Evolutionary conservation across 2,888 invertebrate genomes (phyloP).

Genomic region (Drosophila hamatofila): DNA sequence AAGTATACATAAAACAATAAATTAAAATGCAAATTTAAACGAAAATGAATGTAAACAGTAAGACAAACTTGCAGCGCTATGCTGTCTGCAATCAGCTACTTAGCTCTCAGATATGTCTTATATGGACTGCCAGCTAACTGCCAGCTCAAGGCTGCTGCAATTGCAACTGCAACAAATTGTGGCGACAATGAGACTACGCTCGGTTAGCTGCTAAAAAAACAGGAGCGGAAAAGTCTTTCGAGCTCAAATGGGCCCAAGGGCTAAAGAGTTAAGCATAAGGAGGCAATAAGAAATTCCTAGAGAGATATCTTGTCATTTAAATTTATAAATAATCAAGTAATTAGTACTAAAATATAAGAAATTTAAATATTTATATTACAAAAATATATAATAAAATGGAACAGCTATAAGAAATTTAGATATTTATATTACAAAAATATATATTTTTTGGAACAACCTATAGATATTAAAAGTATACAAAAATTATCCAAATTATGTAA

Average conservation of each 20-base stretch:
- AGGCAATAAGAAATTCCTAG: neutral
- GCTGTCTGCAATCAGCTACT: slow-evolving; percentile 32
- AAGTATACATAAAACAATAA: slow-evolving; percentile 47
- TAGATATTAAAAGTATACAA: too few species aligned
- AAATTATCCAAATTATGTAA: too few species aligned
- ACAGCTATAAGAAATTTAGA: too few species aligned
- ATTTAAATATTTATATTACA: neutral
- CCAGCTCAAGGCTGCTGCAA: slow-evolving; percentile 40
- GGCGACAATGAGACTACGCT: slow-evolving; percentile 53
- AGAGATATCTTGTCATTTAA: neutral
- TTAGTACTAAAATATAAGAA: too few species aligned
- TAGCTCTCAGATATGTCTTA: slow-evolving; percentile 34
- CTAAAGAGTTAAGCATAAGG: neutral
- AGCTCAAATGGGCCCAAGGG: neutral
- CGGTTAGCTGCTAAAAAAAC: slow-evolving; percentile 10
- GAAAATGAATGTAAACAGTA: slow-evolving; percentile 64
- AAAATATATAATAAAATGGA: too few species aligned
- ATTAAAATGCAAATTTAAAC: slow-evolving; percentile 77
- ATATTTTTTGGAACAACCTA: too few species aligned
- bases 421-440: too few species aligned
- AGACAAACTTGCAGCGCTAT: slow-evolving; percentile 40
- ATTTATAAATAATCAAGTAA: neutral
- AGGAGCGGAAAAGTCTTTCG: slow-evolving; percentile 25
- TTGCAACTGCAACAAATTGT: slow-evolving; percentile 30
- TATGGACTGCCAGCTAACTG: slow-evolving; percentile 32